Conservation (phyloP, 1,140 invertebrate genomes). For the Holotrichia oblita region DNA sequence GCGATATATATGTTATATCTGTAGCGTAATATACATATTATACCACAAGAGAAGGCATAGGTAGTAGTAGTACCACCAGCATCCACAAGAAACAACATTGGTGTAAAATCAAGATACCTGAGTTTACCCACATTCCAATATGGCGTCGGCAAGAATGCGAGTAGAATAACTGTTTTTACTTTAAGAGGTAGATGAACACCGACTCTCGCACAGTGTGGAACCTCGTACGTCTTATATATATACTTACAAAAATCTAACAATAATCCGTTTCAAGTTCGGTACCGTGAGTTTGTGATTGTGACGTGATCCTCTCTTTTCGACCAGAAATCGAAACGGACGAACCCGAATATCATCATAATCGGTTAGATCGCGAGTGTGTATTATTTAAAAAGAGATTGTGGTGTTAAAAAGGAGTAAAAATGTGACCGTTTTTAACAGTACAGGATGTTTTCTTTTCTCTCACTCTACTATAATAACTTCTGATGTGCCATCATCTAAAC, state of each 20-base stretch:
- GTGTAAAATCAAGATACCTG: constrained; percentile 36
- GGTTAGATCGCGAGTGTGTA: background rate
- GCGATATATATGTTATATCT: no score
- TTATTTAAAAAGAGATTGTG: no score
- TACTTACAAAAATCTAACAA: no score
- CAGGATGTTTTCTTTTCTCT: no score
- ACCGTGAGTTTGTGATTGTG: no score
- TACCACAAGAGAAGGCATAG: no score
- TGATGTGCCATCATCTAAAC: background rate
- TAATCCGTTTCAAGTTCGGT: background rate
- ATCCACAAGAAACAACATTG: constrained; percentile 27
- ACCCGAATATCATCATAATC: background rate
- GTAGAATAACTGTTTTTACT: constrained; percentile 32
- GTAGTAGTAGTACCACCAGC: background rate
- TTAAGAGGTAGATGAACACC: background rate
- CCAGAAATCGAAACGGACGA: background rate
- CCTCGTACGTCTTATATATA: no score
- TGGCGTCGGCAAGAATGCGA: constrained; percentile 29
- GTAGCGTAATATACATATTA: no score
- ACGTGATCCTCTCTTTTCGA: no score
- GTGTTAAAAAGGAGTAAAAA: background rate
- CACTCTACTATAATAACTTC: no score
- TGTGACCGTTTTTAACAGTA: constrained; percentile 1
- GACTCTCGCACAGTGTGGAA: background rate
- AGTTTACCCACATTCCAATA: constrained; percentile 35